Conservation (phyloP, 2,113 vertebrate genomes). For the Ictalurus furcatus region DNA sequence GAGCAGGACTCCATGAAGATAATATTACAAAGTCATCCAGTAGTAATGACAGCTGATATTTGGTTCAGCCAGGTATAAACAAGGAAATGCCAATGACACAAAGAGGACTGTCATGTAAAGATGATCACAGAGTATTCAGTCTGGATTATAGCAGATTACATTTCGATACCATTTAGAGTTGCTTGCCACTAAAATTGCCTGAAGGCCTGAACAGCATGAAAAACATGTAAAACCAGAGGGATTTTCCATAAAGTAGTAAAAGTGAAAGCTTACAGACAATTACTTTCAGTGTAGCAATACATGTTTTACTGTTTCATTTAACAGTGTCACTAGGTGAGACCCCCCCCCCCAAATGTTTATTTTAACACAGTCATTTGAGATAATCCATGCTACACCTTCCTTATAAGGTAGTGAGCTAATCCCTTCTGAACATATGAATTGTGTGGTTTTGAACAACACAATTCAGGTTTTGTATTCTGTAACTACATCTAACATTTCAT, state of each 20-base stretch:
- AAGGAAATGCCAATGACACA: neutral
- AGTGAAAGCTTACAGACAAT: neutral
- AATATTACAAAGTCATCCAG: conserved; percentile 15
- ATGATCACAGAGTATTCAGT: neutral
- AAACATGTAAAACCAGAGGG: neutral
- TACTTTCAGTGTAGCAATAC: neutral
- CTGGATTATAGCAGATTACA: conserved; percentile 8
- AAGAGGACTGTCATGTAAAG: neutral
- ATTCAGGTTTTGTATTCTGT: neutral
- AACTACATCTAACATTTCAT: neutral
- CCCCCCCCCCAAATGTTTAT: neutral
- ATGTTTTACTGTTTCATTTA: neutral
- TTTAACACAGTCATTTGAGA: neutral
- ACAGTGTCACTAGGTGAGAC: neutral
- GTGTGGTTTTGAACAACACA: neutral
- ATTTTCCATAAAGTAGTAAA: conserved; percentile 20
- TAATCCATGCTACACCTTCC: neutral
- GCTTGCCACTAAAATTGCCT: neutral
- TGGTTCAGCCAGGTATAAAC: neutral
- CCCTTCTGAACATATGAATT: neutral
- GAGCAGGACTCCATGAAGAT: conserved; percentile 1
- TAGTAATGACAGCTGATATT: conserved; percentile 14
- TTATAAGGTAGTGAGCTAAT: neutral
- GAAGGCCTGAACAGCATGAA: neutral
- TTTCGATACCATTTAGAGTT: neutral